These are phyloP conservation scores for Thunnus albacares DNA, from an alignment of 2,797 vertebrate genomes.

Conservation along the genomic window DNA sequence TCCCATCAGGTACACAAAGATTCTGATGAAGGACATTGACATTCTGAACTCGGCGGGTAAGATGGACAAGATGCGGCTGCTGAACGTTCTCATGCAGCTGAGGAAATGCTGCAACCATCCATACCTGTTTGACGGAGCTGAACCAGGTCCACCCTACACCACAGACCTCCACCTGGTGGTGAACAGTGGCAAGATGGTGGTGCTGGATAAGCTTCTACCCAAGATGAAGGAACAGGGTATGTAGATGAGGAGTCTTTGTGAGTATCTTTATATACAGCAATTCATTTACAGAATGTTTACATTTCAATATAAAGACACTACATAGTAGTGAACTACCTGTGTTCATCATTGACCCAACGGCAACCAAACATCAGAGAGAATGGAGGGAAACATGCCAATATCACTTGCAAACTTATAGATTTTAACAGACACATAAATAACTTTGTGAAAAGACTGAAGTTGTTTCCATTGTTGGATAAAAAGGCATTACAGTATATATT, in stretches of 20 bases:
- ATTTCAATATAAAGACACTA: background rate
- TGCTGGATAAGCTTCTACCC: slow-evolving; percentile 95
- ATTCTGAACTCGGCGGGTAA: slow-evolving; percentile 99
- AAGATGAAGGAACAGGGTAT: slow-evolving; percentile 96
- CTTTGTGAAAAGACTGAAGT: background rate
- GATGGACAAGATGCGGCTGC: slow-evolving; percentile 97
- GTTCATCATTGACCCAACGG: background rate
- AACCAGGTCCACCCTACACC: slow-evolving; percentile 97
- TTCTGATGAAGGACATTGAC: slow-evolving; percentile 99
- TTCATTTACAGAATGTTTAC: background rate
- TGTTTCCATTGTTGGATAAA: background rate
- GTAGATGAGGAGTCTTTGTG: background rate
- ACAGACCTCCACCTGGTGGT: slow-evolving; percentile 97
- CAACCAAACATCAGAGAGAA: background rate
- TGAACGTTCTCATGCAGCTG: slow-evolving; percentile 98
- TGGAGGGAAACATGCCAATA: background rate
- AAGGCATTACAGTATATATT: background rate
- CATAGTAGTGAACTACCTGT: background rate
- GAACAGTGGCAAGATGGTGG: slow-evolving; percentile 98
- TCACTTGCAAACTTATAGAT: too few relatives aligned
- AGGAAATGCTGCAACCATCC: slow-evolving; percentile 98
- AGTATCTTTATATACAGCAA: background rate
- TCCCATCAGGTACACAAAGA: slow-evolving; percentile 93
- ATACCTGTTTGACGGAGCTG: slow-evolving; percentile 97
- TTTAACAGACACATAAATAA: too few relatives aligned